Percentiles rank a stretch among this genome's conserved stretches.
Conservation (phyloP, 1,140 invertebrate species). For the Alviniconcha marisindica region DNA sequence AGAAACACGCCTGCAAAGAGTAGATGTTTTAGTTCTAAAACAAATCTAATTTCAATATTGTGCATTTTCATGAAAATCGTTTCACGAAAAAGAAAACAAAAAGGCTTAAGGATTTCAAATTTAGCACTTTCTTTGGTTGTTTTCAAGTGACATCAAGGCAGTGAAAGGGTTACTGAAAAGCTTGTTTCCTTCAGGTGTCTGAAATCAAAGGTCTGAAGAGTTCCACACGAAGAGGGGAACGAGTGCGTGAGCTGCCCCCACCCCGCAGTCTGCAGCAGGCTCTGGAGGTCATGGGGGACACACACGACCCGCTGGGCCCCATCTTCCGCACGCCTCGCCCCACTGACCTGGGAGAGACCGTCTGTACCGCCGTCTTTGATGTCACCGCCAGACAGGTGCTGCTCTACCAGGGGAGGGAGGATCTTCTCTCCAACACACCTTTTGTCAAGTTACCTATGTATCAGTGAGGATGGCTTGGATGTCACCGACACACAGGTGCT, state of each 20-base stretch:
- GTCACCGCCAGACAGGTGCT: constrained; percentile 33
- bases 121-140: no score
- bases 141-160: no score
- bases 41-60: no score
- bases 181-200: no score
- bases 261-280: constrained; percentile 17
- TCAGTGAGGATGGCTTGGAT: constrained; percentile 5
- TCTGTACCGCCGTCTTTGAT: constrained; percentile 38
- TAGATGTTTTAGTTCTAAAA: no score
- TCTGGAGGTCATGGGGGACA: constrained; percentile 22
- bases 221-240: constrained; percentile 5
- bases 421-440: not conserved
- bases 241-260: constrained; percentile 13
- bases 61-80: no score
- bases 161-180: no score
- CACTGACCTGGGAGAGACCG: constrained; percentile 28
- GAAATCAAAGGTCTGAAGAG: constrained; percentile 19
- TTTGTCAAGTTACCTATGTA: constrained; percentile 27
- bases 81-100: no score
- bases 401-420: constrained; percentile 34
- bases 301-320: not conserved
- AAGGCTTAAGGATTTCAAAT: no score
- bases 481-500: not conserved
- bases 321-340: constrained; percentile 40
- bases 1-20: no score